These are phyloP conservation scores for Sebastes iracundus DNA, from an alignment of 2,797 vertebrate genomes.

Conservation along the genomic window DNA sequence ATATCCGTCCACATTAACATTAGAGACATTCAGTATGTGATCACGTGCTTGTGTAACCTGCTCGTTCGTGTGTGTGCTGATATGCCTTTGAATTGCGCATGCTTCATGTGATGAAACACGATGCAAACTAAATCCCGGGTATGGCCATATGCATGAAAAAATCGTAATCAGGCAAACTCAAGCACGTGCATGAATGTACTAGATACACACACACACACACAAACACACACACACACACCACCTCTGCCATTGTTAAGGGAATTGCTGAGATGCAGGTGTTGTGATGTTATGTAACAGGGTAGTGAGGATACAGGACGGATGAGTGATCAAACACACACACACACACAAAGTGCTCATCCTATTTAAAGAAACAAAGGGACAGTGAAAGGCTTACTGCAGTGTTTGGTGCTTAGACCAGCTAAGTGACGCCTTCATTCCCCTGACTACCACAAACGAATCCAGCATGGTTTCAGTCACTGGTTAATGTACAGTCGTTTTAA, in stretches of 20 bases:
- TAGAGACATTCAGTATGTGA: not conserved
- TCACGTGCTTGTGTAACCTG: not conserved
- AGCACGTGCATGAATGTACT: not conserved
- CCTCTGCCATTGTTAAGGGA: no score
- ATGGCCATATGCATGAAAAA: not conserved
- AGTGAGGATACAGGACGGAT: no score
- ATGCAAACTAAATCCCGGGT: not conserved
- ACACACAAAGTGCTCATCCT: no score
- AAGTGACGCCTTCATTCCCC: constrained; percentile 1
- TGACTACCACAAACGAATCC: constrained; percentile 28
- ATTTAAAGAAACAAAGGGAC: constrained; percentile 58
- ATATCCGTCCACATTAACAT: not conserved
- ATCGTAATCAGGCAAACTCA: not conserved
- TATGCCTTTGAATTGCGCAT: not conserved
- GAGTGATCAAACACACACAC: no score
- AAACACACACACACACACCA: no score
- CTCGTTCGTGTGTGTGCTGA: not conserved
- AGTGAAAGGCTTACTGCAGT: constrained; percentile 3
- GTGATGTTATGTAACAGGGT: no score
- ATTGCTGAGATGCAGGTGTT: no score
- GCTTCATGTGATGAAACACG: not conserved
- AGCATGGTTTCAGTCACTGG: not conserved
- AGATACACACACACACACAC: no score
- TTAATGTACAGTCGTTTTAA: not conserved
- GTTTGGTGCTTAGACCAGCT: not conserved